phyloP scores from a whole-genome alignment of 35 echinoderm and acorn worm species.

The Apostichopus parvimensis region DNA sequence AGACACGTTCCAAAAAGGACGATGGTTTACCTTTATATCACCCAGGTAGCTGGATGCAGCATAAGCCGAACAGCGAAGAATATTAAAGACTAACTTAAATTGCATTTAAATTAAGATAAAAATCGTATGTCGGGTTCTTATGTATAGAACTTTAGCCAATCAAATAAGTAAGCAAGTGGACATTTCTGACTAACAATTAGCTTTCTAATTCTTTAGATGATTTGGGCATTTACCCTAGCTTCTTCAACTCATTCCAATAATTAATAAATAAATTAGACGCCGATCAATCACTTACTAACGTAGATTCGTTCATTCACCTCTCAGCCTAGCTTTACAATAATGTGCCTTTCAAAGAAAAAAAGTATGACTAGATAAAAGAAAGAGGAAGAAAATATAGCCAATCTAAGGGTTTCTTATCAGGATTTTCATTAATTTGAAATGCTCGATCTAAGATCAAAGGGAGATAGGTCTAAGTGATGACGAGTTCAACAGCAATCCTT shows the following conservation, averaged over 20 bases:
- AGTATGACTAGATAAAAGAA: neutral
- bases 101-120: constrained; percentile 38
- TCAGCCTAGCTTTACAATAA: neutral
- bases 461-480: neutral
- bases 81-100: constrained; percentile 33
- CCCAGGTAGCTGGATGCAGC: neutral
- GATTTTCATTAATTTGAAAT: constrained; percentile 14
- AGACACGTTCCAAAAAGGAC: constrained; percentile 32
- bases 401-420: neutral
- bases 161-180: constrained; percentile 18
- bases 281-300: constrained; percentile 24
- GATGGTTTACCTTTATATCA: constrained; percentile 21
- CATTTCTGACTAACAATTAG: constrained; percentile 32
- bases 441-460: neutral
- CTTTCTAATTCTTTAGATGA: constrained; percentile 18
- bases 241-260: neutral
- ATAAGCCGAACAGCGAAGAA: neutral
- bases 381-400: neutral
- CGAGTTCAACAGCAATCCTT: neutral
- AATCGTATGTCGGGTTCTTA: constrained; percentile 3
- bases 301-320: constrained; percentile 36
- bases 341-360: neutral
- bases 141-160: constrained; percentile 8
- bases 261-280: neutral
- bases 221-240: constrained; percentile 1